Percentiles rank a stretch among this genome's conserved stretches.
Evolutionary conservation across 2,113 vertebrate species (phyloP).

Genomic region (Saccopteryx bilineata): DNA sequence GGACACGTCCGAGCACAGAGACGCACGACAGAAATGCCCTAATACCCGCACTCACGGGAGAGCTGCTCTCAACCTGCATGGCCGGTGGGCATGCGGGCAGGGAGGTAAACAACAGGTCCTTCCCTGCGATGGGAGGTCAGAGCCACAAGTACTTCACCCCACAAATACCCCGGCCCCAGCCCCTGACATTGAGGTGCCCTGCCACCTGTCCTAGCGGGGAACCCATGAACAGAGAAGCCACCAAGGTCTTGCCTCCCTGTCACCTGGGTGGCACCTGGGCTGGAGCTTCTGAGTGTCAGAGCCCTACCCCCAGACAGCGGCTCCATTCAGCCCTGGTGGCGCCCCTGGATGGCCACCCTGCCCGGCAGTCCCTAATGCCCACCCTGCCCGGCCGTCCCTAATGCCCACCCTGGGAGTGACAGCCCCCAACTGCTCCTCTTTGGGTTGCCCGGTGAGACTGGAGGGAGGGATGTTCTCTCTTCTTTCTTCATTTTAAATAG

Average conservation of each 20-base stretch:
- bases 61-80: background rate
- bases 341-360: background rate
- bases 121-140: background rate
- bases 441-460: background rate
- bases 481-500: background rate
- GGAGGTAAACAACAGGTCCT: background rate
- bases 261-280: background rate
- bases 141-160: constrained; percentile 52
- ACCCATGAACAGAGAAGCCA: background rate
- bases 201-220: background rate
- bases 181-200: background rate
- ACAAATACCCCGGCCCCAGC: background rate
- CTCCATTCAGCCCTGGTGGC: background rate
- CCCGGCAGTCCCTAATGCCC: background rate
- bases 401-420: too few species aligned
- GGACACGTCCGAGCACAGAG: background rate
- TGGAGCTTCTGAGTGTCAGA: background rate
- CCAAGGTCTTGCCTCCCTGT: background rate
- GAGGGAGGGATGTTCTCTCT: background rate
- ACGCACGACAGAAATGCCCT: background rate
- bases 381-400: background rate
- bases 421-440: background rate
- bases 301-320: background rate
- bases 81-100: background rate
- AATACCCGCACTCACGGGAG: background rate